phyloP scores from a whole-genome alignment of 2,113 vertebrate species.

The Protobothrops mucrosquamatus region DNA sequence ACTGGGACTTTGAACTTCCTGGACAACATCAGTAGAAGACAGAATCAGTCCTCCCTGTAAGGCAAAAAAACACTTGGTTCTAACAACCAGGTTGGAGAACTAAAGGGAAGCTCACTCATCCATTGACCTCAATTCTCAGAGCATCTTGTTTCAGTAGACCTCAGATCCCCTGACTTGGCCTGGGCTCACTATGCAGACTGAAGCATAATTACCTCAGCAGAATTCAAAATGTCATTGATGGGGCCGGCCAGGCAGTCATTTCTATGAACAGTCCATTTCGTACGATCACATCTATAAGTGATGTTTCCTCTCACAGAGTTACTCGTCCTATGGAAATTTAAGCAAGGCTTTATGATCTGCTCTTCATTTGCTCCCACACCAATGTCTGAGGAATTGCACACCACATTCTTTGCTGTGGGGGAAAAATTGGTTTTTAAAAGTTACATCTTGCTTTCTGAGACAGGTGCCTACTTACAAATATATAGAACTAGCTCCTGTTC shows the following conservation, averaged over 20 bases:
- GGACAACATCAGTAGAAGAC: neutral
- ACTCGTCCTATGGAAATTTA: accelerated
- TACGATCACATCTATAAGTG: conserved; percentile 55
- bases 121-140: neutral
- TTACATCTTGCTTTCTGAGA: neutral
- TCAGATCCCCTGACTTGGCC: neutral
- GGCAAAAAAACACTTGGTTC: neutral
- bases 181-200: neutral
- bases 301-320: conserved; percentile 31
- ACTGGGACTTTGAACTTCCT: neutral
- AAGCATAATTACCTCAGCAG: conserved; percentile 59
- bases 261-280: conserved; percentile 28
- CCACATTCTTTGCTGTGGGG: conserved; percentile 44
- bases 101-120: neutral
- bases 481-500: neutral
- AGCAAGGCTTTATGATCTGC: conserved; percentile 55
- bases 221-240: conserved; percentile 50
- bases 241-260: conserved; percentile 54
- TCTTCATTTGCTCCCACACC: conserved; percentile 50
- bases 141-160: neutral
- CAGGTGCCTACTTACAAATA: neutral
- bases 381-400: conserved; percentile 39
- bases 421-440: neutral
- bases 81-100: neutral
- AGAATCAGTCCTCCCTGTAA: neutral